A percentile compares a stretch with the other conserved stretches of the same genome.
Evolutionary conservation across 2,888 invertebrate genomes (phyloP).

Genomic region (Caenorhabditis zanzibari): DNA sequence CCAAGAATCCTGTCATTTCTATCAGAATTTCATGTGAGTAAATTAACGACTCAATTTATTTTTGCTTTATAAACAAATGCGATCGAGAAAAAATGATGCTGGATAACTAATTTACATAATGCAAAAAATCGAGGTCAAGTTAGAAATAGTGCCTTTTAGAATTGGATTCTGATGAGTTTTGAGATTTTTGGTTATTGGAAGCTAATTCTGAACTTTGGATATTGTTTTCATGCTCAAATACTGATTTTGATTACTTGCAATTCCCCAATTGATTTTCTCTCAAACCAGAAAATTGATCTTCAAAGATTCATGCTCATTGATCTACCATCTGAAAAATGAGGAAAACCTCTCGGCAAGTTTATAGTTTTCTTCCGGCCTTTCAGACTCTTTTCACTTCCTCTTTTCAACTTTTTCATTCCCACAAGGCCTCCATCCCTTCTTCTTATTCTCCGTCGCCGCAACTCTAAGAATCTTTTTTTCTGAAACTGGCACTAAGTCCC

Average conservation of each 20-base stretch:
- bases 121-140: background rate
- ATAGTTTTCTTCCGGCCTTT: constrained; percentile 5
- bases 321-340: background rate
- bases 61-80: background rate
- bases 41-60: constrained; percentile 20
- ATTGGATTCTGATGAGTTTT: background rate
- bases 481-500: constrained; percentile 4
- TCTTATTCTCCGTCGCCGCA: background rate
- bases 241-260: too few species aligned
- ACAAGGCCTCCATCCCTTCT: constrained; percentile 4
- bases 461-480: constrained; percentile 20
- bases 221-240: too few species aligned
- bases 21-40: too few species aligned
- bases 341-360: background rate
- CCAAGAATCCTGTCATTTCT: background rate
- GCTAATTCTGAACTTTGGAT: too few species aligned
- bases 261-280: background rate
- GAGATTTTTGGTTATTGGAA: background rate
- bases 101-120: constrained; percentile 24
- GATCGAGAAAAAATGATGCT: background rate
- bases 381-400: constrained; percentile 14
- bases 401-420: constrained; percentile 30
- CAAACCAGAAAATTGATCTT: background rate
- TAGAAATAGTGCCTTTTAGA: background rate
- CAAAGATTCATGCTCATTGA: constrained; percentile 3